Percentiles rank a stretch among this genome's conserved stretches.
Evolutionary conservation across 2,888 invertebrate genomes (phyloP).

Genomic region (Gandaritis pyraliata): DNA sequence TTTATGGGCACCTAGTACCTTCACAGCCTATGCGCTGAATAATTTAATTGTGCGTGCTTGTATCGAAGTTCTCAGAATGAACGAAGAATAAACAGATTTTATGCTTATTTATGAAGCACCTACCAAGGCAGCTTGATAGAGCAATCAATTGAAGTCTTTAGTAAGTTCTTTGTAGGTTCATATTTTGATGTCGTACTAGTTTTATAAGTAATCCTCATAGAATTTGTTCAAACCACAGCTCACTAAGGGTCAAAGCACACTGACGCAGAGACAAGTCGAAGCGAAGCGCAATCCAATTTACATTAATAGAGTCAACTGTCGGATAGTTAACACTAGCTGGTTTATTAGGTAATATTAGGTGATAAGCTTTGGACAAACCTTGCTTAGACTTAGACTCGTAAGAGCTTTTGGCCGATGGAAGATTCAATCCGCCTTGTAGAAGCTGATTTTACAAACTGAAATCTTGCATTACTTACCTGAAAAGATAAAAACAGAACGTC

Average conservation of each 20-base stretch:
- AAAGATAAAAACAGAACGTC: slow-evolving; percentile 21
- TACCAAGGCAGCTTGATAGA: slow-evolving; percentile 4
- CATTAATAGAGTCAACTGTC: no score
- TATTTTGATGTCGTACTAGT: no score
- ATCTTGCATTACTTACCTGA: slow-evolving; percentile 25
- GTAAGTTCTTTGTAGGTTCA: no score
- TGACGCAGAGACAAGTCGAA: no score
- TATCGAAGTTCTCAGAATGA: slow-evolving; percentile 24
- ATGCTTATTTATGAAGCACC: slow-evolving; percentile 3
- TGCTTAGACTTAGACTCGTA: background rate
- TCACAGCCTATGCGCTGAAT: slow-evolving; percentile 59
- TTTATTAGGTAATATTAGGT: no score
- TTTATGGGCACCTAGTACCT: slow-evolving; percentile 65
- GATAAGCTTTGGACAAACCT: background rate
- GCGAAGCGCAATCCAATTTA: no score
- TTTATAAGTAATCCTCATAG: no score
- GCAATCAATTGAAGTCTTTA: slow-evolving; percentile 1
- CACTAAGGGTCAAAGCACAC: no score
- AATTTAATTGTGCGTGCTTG: slow-evolving; percentile 61
- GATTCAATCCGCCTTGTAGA: no score
- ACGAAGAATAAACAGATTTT: slow-evolving; percentile 22
- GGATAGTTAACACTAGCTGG: no score
- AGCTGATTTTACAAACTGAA: background rate
- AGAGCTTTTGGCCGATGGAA: no score
- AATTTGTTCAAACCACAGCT: no score